Base-by-base conservation (phyloP, 2,888 invertebrate genomes). In the Drosophila melanocephala region DNA sequence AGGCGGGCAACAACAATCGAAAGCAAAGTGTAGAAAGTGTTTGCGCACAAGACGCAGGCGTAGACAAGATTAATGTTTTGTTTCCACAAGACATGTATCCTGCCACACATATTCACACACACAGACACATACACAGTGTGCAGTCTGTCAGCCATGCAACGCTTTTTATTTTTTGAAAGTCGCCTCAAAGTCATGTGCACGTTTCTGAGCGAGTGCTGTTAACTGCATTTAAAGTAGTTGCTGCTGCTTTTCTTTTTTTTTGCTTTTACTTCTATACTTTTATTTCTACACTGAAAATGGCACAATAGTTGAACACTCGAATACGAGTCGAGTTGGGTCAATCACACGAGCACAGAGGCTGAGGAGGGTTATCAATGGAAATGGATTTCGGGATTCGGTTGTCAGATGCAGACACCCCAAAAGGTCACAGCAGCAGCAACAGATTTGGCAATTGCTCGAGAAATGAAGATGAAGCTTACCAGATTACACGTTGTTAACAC, bases 111-210 rank as follows among this genome's bases (percentile, higher is more conserved):
- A 56, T 33, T 35, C 14, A 55, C 12, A 10, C 35, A 39, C 32
- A 44, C 26, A 22, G 1, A 26, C 14, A 28, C 37, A 57, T 1
- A n/a, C 37, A 12, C 16, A 51, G 52, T 60, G 57, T 50, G 22
- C 69, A 65, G 66, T 55, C 64, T 74, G 59, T 35, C 67, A 60
- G 65, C 59, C 44, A 58, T 60, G 64, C 65, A 75, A 33, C 44
- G 57, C 19, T 39, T 60, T 33, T 47, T 35, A 47, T 61, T 47
- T 35, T 44, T 63, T 75, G 73, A 86, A 89, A 85, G 89, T 86
- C 89, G 86, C 88, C 89, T 85, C 90, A 87, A 87, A 87, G 86
- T 87, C 86, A 87, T 87, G 83, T 89, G 77, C 88, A 79, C 83
- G 79, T 79, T 76, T 58, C 55, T 56, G 64, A 72, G 70, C 68